phyloP scores from a whole-genome alignment of 1,140 invertebrate genomes.

The Nixonia krombeini region DNA sequence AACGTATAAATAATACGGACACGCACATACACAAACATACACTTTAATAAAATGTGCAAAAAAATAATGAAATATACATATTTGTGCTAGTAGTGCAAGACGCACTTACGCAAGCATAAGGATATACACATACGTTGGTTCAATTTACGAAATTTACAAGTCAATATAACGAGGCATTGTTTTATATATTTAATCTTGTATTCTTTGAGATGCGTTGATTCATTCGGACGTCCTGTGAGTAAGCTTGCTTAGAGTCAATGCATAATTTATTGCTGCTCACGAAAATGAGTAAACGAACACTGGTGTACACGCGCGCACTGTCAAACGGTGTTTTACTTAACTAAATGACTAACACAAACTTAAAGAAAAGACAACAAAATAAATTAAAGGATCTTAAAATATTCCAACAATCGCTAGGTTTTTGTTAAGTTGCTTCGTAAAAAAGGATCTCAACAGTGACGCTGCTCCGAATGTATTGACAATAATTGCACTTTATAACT shows the following conservation, averaged over 20 bases:
- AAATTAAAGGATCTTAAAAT: background rate
- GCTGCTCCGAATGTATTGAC: constrained; percentile 70
- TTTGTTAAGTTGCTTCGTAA: constrained; percentile 2
- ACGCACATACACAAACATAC: constrained; percentile 51
- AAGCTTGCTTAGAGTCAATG: background rate
- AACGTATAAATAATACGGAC: constrained; percentile 50
- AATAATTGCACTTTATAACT: constrained; percentile 61
- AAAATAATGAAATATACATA: constrained; percentile 45
- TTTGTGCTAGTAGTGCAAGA: constrained; percentile 31
- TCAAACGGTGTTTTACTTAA: background rate
- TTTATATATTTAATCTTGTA: constrained; percentile 59
- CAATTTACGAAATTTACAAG: constrained; percentile 58
- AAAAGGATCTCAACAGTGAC: constrained; percentile 57
- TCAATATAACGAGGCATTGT: constrained; percentile 62
- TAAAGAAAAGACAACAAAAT: constrained; percentile 10
- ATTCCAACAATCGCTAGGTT: background rate
- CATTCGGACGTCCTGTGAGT: constrained; percentile 66
- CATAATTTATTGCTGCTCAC: background rate
- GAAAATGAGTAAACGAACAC: too few species aligned
- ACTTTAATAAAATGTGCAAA: constrained; percentile 35
- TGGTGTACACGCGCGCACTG: too few species aligned
- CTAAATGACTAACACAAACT: background rate
- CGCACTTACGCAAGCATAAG: constrained; percentile 24
- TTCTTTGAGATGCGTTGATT: constrained; percentile 62
- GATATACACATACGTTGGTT: constrained; percentile 41